Percentiles rank a stretch among this genome's conserved stretches.
phyloP scores from a whole-genome alignment of 2,888 invertebrate genomes.

The Agrypnus murinus region DNA sequence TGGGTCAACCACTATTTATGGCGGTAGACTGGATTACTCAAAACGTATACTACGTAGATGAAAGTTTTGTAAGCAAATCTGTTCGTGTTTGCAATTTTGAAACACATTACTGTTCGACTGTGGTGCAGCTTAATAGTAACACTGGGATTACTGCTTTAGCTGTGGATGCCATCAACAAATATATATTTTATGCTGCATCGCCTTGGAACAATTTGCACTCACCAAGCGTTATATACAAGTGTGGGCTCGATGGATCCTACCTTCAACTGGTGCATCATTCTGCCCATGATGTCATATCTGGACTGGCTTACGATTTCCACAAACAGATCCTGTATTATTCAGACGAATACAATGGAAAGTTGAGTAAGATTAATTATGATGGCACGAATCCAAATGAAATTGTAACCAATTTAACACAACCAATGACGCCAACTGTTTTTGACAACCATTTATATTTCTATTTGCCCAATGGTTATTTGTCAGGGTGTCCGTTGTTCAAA shows the following conservation, averaged over 20 bases:
- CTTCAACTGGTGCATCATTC: constrained; percentile 69
- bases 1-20: constrained; percentile 74
- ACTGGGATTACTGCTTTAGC: constrained; percentile 75
- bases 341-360: constrained; percentile 76
- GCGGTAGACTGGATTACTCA: constrained; percentile 84
- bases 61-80: constrained; percentile 62
- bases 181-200: constrained; percentile 76
- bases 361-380: constrained; percentile 73
- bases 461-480: constrained; percentile 74
- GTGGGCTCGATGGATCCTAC: constrained; percentile 74
- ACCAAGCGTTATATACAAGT: constrained; percentile 72
- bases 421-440: constrained; percentile 81
- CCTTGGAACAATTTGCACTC: constrained; percentile 70
- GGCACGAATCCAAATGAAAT: constrained; percentile 70
- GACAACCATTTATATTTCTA: constrained; percentile 87
- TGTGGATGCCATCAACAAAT: constrained; percentile 77
- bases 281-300: constrained; percentile 68
- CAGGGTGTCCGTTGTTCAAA: constrained; percentile 77
- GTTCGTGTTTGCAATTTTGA: constrained; percentile 67
- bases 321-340: constrained; percentile 83
- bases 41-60: constrained; percentile 79
- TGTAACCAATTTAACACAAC: constrained; percentile 73
- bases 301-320: constrained; percentile 72
- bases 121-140: constrained; percentile 73
- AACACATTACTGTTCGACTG: constrained; percentile 61